These are phyloP conservation scores for Onychomys arenicola DNA, from an alignment of 2,797 vertebrate genomes.

Conservation along the genomic window DNA sequence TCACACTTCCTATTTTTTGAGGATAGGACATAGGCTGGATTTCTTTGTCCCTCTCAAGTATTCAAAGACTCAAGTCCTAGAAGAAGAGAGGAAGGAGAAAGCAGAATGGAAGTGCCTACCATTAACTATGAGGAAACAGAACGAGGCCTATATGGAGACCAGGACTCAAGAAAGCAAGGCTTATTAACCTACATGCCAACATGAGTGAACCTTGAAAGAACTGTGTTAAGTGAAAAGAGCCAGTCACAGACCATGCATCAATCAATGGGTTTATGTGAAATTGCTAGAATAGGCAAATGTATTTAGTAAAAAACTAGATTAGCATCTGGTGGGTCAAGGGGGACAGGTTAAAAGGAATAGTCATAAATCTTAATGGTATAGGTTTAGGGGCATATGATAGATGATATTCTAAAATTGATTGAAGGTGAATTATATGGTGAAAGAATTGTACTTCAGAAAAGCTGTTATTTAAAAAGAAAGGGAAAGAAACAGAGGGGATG, in stretches of 20 bases:
- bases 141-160: background rate
- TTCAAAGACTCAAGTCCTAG: background rate
- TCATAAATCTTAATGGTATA: background rate
- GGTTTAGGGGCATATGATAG: background rate
- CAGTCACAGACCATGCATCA: background rate
- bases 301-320: background rate
- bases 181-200: accelerated
- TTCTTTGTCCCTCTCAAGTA: background rate
- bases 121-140: background rate
- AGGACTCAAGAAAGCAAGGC: background rate
- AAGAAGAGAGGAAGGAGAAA: background rate
- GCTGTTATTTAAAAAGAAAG: background rate
- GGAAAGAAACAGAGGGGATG: background rate
- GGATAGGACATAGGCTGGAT: background rate
- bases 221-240: background rate
- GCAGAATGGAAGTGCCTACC: background rate
- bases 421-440: background rate
- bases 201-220: background rate
- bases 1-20: background rate
- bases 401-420: background rate
- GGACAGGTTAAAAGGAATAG: no score
- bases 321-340: background rate
- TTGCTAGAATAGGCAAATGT: background rate
- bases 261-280: background rate
- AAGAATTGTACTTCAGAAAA: background rate